Evolutionary conservation across 2,888 invertebrate species (phyloP), one percentile per base, ranked within the genome.

Genomic region (Cantharis rustica): DNA sequence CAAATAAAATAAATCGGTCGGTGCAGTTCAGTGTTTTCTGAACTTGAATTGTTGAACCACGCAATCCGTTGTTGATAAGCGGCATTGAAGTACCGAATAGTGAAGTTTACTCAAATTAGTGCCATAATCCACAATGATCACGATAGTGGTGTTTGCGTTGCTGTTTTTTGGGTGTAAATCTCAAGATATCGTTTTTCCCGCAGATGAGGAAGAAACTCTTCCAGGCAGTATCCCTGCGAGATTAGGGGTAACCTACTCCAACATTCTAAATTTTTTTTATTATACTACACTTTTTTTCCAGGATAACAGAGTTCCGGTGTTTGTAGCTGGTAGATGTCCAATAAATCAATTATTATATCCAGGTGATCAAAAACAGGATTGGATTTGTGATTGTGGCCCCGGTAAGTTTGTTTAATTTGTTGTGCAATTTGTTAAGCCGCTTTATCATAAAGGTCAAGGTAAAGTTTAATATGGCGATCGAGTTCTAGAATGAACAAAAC

Each of bases 331-430:
- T 0, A 88, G 87, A 82, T 95, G 94, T 83, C 90, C 91, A 1
- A 88, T 88, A 63, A 91, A 92, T 84, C 93, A 94, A 87, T 84
- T 93, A 0, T 89, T 91, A 9, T 94, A 94, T 85, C 93, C 93
- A 0, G 93, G 93, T 1, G 91, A 92, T 81, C 91, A 91, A 80
- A 88, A 87, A 69, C 90, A 91, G 77, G 92, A 92, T 80, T 93
- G 93, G 93, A 90, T 93, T 71, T 92, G 92, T 79, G 92, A 92
- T 79, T 92, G 92, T 81, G 89, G 89, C 76, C 90, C 91, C 82
- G 89, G 92, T 91, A 86, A 86, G 79, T 68, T 23, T 27, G 13
- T 20, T 16, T 26, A 23, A n/a, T 16, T 15, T 47, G 47, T n/a
- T n/a, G 1, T 47, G n/a, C 9, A 10, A n/a, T 47, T 47, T 27